Base-by-base conservation (phyloP, 2,113 vertebrate genomes). In the Toxotes chatareus region DNA sequence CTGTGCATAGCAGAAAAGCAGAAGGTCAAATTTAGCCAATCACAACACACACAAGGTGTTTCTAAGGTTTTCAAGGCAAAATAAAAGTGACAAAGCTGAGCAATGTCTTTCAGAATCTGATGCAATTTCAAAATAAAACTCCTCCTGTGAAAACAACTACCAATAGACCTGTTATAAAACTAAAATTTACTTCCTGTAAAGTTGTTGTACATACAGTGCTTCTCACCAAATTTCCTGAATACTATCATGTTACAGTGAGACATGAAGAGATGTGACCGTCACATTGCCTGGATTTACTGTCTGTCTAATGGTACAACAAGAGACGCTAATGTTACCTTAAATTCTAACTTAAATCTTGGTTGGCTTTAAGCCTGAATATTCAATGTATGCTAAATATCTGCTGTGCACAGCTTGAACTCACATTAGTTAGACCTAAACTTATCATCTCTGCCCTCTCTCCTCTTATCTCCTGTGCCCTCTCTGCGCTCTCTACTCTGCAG, bases 401-500 rank as follows among this genome's bases (percentile, higher is more conserved):
- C 3, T 47, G 10, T 27, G 36, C 55, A 14, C 61, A 68, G 27
- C 55, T 59, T 68, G 34, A 55, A 56, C 8, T 2, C 21, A 62
- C 12, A 32, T 16, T 8, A 2, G 9, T 47, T 77, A 68, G 57
- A 46, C 32, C 4, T 5, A 31, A 0, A 76, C 77, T 32, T 34
- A 0, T 82, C 64, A 70, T 66, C 4, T 14, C 32, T 69, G 21
- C 32, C 38, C 27, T 27, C 27, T 27, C 27, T 27, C 27, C 27
- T 40, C 38, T 19, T 51, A 56, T 87, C 44, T 73, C 60, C 3
- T n/a, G 19, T 62, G 19, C n/a, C 27, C 51, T 49, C 49, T n/a
- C 27, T 72, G 10, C 10, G 19, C 47, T 55, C 49, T 34, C 61
- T 65, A 56, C 14, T 1, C 57, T 38, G 34, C 23, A 74, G 79